Evolutionary conservation across 2,888 invertebrate genomes (phyloP), one percentile per base, ranked within the genome.

Genomic region (Apotomis turbidana): DNA sequence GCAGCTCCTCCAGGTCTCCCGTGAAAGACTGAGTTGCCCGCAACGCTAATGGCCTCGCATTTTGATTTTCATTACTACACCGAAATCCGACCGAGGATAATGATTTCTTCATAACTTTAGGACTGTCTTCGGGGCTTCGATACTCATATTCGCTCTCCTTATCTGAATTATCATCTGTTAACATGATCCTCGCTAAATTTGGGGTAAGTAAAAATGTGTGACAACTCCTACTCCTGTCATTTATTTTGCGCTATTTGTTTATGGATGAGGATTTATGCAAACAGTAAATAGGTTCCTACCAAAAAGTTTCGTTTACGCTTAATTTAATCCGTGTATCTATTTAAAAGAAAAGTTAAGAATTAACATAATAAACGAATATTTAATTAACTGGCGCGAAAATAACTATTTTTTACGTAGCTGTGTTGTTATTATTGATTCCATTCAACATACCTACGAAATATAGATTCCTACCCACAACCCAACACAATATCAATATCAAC

Each of bases 21-120:
- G 92, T 91, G 68, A 92, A 90, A 9, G 93, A 93, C 76, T 93
- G 93, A 12, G 93, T 92, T 41, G 92, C 90, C 8, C 93, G 85
- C 41, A 92, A 79, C n/a, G 87, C 85, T 68, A 90, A 78, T 1
- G 93, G 92, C 62, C 89, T 81, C 6, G 85, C 88, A 75, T 83
- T 87, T 76, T 86, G 87, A 75, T 88, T 89, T 41, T 91, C 92
- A 1, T 81, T 75, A 64, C 80, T 87, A 72, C 85, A 91, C 75
- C 89, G 82, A 69, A 93, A 93, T 27, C 90, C 92, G 9, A 90
- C 89, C 3, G 91, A 87, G 0, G 93, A 93, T 62, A 93, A 73
- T 3, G 91, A 93, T 78, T 93, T 93, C 76, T 91, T 92, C 15
- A 88, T 91, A 49, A 92, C 82, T 78, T 84, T 90, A 3, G 88